Evolutionary conservation across 2,797 vertebrate genomes (phyloP).

Genomic region (Sebastes flavidus): DNA sequence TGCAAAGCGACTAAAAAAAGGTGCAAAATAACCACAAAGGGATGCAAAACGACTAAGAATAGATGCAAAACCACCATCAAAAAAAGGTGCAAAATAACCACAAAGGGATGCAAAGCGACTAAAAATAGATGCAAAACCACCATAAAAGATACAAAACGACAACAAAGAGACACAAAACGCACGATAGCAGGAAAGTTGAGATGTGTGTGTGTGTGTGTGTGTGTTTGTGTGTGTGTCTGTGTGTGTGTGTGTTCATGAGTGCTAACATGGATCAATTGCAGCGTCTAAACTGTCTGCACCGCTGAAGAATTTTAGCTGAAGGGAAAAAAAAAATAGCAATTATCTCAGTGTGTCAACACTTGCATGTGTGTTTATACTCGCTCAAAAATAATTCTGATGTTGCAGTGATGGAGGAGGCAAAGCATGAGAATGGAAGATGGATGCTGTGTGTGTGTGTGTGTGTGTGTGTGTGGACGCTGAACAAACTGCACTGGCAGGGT

Average conservation of each 20-base stretch:
- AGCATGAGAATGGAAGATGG: constrained; percentile 54
- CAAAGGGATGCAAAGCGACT: too few relatives aligned
- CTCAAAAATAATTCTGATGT: constrained; percentile 35
- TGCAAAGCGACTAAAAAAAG: too few relatives aligned
- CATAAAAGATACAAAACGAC: too few relatives aligned
- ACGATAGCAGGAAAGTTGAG: constrained; percentile 40
- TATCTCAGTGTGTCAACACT: constrained; percentile 50
- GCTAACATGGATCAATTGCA: constrained; percentile 22
- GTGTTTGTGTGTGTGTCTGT: background rate
- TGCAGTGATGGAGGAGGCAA: constrained; percentile 44
- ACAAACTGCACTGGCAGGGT: constrained; percentile 86
- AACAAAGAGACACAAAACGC: too few relatives aligned
- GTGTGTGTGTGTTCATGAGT: constrained; percentile 10
- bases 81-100: too few relatives aligned
- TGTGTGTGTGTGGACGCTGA: constrained; percentile 25
- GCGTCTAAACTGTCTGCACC: constrained; percentile 20
- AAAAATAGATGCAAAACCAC: too few relatives aligned
- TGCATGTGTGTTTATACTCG: constrained; percentile 34
- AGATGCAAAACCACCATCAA: too few relatives aligned
- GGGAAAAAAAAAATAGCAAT: constrained; percentile 34
- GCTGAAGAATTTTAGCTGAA: constrained; percentile 22
- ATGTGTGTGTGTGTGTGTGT: background rate
- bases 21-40: too few relatives aligned
- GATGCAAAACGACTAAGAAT: too few relatives aligned
- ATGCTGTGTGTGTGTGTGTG: constrained; percentile 35